Conservation (phyloP, 2,888 invertebrate species). For the Euplagia quadripunctaria region DNA sequence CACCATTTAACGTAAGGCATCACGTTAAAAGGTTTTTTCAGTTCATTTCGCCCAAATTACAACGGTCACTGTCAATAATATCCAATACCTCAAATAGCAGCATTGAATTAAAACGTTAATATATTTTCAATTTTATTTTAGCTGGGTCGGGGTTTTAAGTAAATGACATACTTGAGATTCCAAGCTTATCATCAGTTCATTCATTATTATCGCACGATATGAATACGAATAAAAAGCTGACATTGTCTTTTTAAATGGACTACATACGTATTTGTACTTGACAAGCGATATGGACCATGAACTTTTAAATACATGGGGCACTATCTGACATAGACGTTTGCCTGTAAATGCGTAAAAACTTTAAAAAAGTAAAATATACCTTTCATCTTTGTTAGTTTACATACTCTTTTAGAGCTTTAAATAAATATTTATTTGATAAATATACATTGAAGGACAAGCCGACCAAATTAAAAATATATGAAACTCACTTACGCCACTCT, state of each 20-base stretch:
- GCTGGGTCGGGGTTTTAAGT: neutral
- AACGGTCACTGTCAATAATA: no score
- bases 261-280: neutral
- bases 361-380: neutral
- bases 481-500: slow-evolving; percentile 21
- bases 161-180: neutral
- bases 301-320: neutral
- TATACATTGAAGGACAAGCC: neutral
- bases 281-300: neutral
- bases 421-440: neutral
- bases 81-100: neutral
- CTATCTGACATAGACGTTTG: neutral
- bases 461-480: neutral
- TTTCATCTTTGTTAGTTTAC: neutral
- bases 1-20: no score
- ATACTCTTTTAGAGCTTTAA: neutral
- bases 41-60: no score
- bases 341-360: neutral
- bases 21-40: no score
- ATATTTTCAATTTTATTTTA: no score
- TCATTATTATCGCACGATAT: neutral
- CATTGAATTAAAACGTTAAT: neutral
- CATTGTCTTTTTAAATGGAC: neutral
- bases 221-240: neutral
- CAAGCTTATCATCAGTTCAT: neutral